These are phyloP conservation scores for Saccopteryx leptura DNA, from an alignment of 2,113 vertebrate species.

Conservation along the genomic window DNA sequence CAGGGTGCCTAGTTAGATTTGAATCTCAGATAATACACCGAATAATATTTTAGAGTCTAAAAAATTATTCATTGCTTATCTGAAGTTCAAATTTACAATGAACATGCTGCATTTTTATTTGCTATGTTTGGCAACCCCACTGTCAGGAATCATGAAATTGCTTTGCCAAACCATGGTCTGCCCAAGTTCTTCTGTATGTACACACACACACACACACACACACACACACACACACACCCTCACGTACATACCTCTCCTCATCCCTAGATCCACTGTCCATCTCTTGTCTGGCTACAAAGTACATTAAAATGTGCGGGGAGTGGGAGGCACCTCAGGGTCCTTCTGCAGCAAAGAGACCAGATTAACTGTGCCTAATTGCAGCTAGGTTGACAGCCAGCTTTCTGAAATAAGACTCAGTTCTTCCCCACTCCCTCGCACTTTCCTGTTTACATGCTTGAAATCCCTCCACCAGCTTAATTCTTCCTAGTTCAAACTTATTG, in stretches of 20 bases:
- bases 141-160: background rate
- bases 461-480: slow-evolving; percentile 37
- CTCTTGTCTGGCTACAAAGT: background rate
- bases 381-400: slow-evolving; percentile 33
- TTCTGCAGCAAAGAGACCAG: background rate
- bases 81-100: slow-evolving; percentile 43
- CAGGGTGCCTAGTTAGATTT: background rate
- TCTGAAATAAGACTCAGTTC: background rate
- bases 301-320: slow-evolving; percentile 5
- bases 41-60: background rate
- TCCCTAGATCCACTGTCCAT: background rate
- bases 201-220: too few relatives aligned
- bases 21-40: background rate
- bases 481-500: slow-evolving; percentile 56
- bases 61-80: background rate
- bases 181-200: background rate
- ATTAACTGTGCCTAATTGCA: background rate
- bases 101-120: background rate
- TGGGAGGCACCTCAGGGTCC: background rate
- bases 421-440: background rate
- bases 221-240: background rate
- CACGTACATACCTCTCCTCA: background rate
- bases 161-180: background rate
- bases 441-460: slow-evolving; percentile 49
- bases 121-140: background rate